phyloP scores from a whole-genome alignment of 2,888 invertebrate genomes.

The Eilema depressum region DNA sequence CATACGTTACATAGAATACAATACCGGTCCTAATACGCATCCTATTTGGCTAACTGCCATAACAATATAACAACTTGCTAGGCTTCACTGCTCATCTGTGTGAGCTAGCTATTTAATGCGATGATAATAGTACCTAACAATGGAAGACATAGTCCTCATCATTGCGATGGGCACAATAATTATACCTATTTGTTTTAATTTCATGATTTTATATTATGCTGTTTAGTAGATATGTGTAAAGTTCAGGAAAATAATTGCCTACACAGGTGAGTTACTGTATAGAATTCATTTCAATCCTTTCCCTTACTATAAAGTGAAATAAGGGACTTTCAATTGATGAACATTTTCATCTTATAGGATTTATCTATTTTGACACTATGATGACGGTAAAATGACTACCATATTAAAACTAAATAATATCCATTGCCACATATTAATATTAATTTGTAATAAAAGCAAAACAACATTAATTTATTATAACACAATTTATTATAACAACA shows the following conservation, averaged over 20 bases:
- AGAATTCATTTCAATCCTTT: too few species aligned
- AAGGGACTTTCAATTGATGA: too few species aligned
- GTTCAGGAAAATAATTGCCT: too few species aligned
- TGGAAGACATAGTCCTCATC: constrained; percentile 31
- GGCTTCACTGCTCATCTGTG: constrained; percentile 37
- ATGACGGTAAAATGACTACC: not conserved
- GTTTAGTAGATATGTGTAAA: too few species aligned
- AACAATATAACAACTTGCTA: constrained; percentile 37
- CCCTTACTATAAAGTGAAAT: too few species aligned
- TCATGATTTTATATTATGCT: not conserved
- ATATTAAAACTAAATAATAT: not conserved
- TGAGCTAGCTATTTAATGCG: constrained; percentile 44
- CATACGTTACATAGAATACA: not conserved
- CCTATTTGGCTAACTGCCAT: constrained; percentile 54
- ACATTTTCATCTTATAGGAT: too few species aligned
- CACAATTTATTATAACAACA: not conserved
- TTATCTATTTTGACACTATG: not conserved
- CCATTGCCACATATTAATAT: not conserved
- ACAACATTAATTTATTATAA: not conserved
- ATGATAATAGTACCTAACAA: constrained; percentile 47
- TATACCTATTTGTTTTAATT: not conserved
- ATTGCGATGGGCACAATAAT: not conserved
- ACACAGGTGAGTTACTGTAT: too few species aligned
- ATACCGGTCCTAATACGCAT: constrained; percentile 13
- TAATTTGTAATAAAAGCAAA: not conserved